Evolutionary conservation across 2,113 vertebrate species (phyloP), one percentile per base, ranked within the genome.

Genomic region (Ailurus styani): DNA sequence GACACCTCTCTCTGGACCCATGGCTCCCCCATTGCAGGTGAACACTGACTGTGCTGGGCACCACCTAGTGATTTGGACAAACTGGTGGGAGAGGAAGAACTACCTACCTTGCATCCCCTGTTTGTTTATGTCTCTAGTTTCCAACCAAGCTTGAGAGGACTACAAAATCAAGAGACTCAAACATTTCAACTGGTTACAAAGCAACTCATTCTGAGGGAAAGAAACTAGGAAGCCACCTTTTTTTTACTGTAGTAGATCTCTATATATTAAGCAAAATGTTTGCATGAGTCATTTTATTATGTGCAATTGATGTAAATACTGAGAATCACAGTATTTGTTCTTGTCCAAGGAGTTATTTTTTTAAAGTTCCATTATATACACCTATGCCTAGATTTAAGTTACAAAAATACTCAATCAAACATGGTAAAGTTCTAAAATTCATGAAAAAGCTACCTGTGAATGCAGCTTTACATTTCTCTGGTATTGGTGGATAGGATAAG

Each of bases 21-120:
- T 0, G 3, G 66, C 7, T 2, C 14, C 40, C 25, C 13, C 15
- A 11, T 9, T 10, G 18, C 40, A 1, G 34, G 13, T 5, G 29
- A 29, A 6, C 0, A 7, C 40, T 40, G 34, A 17, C 42, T 17
- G 1, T 34, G 17, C 23, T 31, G 37, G 37, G 12, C 42, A n/a
- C 21, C 11, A 0, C 21, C 40, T 18, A 7, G 47, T 23, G 78
- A 45, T 79, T 57, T 11, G 42, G 40, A n/a, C 31, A 23, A 34
- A n/a, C 5, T 52, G 1, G 0, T 21, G 45, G 85, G 37, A 68
- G 21, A 68, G 4, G 57, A 57, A 11, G 75, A 47, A 15, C 18
- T 40, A 4, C 12, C 29, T 5, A 2, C 2, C 14, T 77, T 34
- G 10, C 8, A 1, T 10, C 7, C 54, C 37, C 34, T 57, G 54